phyloP scores from a whole-genome alignment of 2,113 vertebrate species.

The Percina caprodes region DNA sequence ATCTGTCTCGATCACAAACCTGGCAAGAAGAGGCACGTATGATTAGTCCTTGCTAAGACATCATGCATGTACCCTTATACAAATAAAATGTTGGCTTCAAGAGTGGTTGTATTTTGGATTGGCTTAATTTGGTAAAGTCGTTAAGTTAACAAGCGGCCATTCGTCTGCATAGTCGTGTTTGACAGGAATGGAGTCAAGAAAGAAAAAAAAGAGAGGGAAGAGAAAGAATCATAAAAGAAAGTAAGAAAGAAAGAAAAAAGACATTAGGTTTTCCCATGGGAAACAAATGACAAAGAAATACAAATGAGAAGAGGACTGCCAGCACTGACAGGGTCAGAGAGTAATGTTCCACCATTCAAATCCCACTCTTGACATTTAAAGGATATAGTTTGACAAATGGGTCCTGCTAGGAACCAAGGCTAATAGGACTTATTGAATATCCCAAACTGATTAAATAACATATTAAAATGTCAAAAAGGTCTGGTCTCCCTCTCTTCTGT shows the following conservation, averaged over 20 bases:
- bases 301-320: slow-evolving; percentile 5
- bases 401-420: slow-evolving; percentile 27
- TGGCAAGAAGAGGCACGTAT: neutral
- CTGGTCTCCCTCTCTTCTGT: slow-evolving; percentile 26
- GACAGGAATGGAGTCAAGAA: neutral
- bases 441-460: slow-evolving; percentile 60
- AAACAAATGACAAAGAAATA: slow-evolving; percentile 19
- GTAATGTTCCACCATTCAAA: slow-evolving; percentile 51
- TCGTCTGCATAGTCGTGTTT: neutral
- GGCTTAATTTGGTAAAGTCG: neutral
- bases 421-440: slow-evolving; percentile 71
- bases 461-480: slow-evolving; percentile 74
- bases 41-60: neutral
- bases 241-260: neutral
- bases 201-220: neutral
- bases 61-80: neutral
- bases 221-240: neutral
- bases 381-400: slow-evolving; percentile 68
- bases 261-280: neutral
- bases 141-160: neutral
- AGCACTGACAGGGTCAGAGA: slow-evolving; percentile 41
- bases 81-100: neutral
- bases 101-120: neutral
- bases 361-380: slow-evolving; percentile 70
- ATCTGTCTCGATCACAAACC: neutral